These are phyloP conservation scores for Aphelocoma coerulescens DNA, from an alignment of 2,113 vertebrate species.

Conservation along the genomic window DNA sequence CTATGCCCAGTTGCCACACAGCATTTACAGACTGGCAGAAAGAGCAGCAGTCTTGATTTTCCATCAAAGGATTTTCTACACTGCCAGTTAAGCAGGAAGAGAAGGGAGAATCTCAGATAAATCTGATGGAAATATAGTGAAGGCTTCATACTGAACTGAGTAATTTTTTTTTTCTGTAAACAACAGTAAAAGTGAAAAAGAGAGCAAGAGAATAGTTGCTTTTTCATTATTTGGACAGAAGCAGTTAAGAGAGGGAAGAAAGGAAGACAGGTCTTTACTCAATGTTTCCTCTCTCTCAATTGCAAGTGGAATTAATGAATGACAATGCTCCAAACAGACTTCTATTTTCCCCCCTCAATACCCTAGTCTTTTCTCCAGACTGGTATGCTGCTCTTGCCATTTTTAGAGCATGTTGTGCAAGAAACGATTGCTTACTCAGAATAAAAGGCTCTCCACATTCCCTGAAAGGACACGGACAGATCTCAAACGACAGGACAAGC, in stretches of 20 bases:
- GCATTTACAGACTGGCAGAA: not conserved
- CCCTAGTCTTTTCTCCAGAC: not conserved
- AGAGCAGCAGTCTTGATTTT: not conserved
- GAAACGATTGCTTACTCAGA: not conserved
- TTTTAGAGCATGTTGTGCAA: not conserved
- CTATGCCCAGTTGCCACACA: not conserved
- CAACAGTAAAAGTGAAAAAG: not conserved
- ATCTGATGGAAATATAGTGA: not conserved
- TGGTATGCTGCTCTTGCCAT: not conserved
- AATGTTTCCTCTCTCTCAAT: not conserved
- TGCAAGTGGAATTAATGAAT: not conserved
- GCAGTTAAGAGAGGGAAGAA: not conserved
- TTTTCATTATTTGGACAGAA: slow-evolving; percentile 2
- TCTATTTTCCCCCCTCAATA: not conserved
- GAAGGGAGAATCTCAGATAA: not conserved
- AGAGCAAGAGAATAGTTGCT: not conserved
- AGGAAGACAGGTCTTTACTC: not conserved
- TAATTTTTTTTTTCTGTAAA: not conserved
- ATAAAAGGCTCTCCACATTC: not conserved
- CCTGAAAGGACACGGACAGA: not conserved
- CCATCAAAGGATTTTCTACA: not conserved
- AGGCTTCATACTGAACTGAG: not conserved
- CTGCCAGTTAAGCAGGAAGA: not conserved
- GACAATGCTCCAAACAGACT: not conserved
- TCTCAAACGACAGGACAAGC: not conserved